These are phyloP conservation scores for Halisarca cf. caerulea DNA, from an alignment of 37 sponge, comb jelly and placozoan genomes.

Conservation along the genomic window DNA sequence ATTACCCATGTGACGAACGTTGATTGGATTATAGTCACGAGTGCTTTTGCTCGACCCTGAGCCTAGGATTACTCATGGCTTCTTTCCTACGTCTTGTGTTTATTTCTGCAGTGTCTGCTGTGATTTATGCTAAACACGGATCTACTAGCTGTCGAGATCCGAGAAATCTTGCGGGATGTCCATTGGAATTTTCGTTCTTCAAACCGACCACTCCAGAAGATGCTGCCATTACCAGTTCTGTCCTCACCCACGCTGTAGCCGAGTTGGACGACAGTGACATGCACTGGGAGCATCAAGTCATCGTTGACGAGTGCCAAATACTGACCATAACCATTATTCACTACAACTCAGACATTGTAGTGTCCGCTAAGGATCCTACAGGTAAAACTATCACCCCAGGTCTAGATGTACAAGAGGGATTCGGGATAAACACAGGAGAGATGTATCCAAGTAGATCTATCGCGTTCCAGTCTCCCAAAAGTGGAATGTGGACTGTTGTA, in stretches of 20 bases:
- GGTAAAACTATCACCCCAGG: not conserved
- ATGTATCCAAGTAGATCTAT: constrained; percentile 13
- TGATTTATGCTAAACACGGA: no score
- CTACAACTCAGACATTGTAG: not conserved
- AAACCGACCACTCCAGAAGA: not conserved
- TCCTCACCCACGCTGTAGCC: not conserved
- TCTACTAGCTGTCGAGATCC: no score
- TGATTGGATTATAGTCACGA: no score
- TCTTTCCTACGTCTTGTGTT: no score
- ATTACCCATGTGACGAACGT: no score
- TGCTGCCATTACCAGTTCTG: not conserved
- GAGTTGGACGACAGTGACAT: not conserved
- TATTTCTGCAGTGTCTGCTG: no score
- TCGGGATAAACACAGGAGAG: constrained; percentile 12
- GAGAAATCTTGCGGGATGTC: constrained; percentile 9
- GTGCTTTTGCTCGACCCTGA: no score
- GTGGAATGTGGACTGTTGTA: not conserved
- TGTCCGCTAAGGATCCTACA: not conserved
- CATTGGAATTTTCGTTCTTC: not conserved
- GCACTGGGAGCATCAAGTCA: not conserved
- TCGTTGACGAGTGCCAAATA: constrained; percentile 15
- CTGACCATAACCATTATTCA: constrained; percentile 6
- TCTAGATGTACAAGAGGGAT: not conserved
- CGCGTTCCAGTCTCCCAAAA: not conserved
- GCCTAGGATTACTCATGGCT: no score